Conservation (phyloP, 1,140 invertebrate genomes). For the Cyrtorhinus lividipennis region DNA sequence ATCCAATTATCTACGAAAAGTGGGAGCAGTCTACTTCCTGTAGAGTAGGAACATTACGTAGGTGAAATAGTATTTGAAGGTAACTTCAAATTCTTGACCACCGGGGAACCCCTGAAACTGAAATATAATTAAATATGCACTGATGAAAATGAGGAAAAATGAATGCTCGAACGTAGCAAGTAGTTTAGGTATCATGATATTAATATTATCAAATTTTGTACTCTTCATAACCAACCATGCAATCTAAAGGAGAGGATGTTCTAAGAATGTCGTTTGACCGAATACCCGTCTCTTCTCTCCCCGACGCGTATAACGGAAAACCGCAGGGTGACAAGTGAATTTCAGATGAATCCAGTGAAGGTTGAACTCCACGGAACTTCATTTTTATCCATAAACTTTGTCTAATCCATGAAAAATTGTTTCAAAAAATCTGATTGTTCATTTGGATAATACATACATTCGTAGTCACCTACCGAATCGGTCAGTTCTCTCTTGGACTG, state of each 20-base stretch:
- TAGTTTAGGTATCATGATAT: too few relatives aligned
- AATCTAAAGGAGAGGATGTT: constrained; percentile 11
- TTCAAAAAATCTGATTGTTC: not conserved
- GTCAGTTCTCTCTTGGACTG: too few relatives aligned
- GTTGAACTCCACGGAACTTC: not conserved
- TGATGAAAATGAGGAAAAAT: not conserved
- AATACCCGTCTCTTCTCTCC: not conserved
- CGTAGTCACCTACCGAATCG: too few relatives aligned
- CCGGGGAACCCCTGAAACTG: constrained; percentile 12
- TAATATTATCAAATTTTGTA: constrained; percentile 13
- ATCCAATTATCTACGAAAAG: not conserved
- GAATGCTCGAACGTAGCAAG: constrained; percentile 20
- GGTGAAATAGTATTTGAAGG: not conserved
- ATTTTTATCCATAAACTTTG: too few relatives aligned
- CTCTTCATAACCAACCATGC: constrained; percentile 19
- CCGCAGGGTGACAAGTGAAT: not conserved
- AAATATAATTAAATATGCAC: constrained; percentile 12
- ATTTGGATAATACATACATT: not conserved
- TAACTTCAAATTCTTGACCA: not conserved
- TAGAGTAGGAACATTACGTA: not conserved
- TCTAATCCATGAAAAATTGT: too few relatives aligned
- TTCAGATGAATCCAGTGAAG: not conserved
- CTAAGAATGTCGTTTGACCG: not conserved
- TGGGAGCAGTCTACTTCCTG: not conserved
- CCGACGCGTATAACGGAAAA: not conserved